Base-by-base conservation (phyloP, 2,113 vertebrate genomes). In the Cynopterus brachyotis region DNA sequence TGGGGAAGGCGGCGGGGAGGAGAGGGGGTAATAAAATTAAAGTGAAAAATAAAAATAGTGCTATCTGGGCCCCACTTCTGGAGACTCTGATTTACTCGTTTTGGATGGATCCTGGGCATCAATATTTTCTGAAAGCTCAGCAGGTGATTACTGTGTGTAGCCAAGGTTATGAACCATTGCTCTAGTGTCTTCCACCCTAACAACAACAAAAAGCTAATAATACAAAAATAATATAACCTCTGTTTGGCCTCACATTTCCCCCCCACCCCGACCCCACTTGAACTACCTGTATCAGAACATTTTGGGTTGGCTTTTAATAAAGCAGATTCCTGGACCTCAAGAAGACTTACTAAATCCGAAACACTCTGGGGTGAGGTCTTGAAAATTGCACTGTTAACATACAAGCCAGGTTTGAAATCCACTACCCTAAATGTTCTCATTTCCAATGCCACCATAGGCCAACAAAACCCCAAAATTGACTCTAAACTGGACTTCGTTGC, bases 341-440 rank as follows among this genome's bases (percentile, higher is more conserved):
- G 3, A 24, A 40, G 35, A 75, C n/a, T 93, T 70, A 90, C 30
- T 62, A 22, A 89, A 40, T 69, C 84, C 66, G n/a, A 64, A 86
- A 69, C 10, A 32, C 13, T 75, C 37, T 78, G 3, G 26, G 11
- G 37, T 70, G 30, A 7, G 50, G 11, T 60, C 75, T 93, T 91
- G 73, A 95, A 91, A 93, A 7, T 73, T 96, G 45, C 45, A 17
- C 62, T 82, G 19, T 90, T 69, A 90, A 70, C 59, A 82, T 4
- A 6, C 0, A 53, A 9, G 28, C 20, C 42, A 78, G 37, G 6
- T 86, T 69, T 96, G 70, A 87, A 94, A 92, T 70, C 11, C 45
- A 60, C 30, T 82, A 45, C 17, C 45, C 8, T 75, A 59, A 60
- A 69, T 37, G 3, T 4, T 70, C 42, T 80, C 42, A 55, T 24